These are phyloP conservation scores for Epinephelus lanceolatus DNA, from an alignment of 2,113 vertebrate genomes.

Conservation along the genomic window DNA sequence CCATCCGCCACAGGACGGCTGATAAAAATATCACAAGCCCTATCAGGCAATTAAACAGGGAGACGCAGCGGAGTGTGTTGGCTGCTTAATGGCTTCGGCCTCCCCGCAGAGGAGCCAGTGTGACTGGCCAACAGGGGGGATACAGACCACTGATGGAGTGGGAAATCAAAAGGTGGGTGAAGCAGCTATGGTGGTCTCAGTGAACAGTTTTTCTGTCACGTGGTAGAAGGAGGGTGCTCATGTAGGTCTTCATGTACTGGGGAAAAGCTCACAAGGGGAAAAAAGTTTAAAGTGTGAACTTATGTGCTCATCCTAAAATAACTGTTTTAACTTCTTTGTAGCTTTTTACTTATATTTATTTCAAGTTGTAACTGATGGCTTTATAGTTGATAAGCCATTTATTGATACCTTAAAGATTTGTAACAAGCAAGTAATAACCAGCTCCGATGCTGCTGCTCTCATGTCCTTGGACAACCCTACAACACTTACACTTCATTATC, in stretches of 20 bases:
- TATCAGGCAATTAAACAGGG: constrained; percentile 82
- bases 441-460: not conserved
- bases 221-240: not conserved
- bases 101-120: constrained; percentile 49
- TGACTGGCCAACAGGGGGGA: constrained; percentile 61
- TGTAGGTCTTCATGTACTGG: not conserved
- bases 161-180: constrained; percentile 62
- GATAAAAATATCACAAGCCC: constrained; percentile 83
- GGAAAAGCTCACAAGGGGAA: not conserved
- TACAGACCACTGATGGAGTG: constrained; percentile 62
- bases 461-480: not conserved
- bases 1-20: constrained; percentile 61
- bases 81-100: constrained; percentile 69
- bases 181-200: constrained; percentile 50
- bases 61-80: constrained; percentile 69
- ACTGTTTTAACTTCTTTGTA: not conserved
- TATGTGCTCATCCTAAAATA: not conserved
- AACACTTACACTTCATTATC: not conserved
- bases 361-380: not conserved
- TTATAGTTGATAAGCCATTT: not conserved
- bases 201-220: constrained; percentile 44
- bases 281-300: not conserved
- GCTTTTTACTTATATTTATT: not conserved
- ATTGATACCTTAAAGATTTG: not conserved
- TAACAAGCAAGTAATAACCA: not conserved